Evolutionary conservation across 2,113 vertebrate species (phyloP), one percentile per base, ranked within the genome.

Genomic region (Aphelocoma coerulescens): DNA sequence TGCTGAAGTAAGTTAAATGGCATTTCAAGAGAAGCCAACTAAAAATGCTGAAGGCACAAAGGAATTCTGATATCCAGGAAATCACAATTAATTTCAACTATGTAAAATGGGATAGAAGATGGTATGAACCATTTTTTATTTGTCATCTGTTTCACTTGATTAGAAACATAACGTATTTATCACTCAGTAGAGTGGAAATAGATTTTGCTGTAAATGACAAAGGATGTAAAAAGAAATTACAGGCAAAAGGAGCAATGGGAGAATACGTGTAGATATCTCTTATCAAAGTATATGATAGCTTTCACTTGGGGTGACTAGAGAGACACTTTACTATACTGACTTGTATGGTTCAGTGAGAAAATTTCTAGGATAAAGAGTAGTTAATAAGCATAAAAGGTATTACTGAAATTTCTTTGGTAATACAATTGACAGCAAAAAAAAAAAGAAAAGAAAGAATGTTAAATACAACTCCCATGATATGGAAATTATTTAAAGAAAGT

Each of bases 1-100:
- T 72, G 66, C 61, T 81, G 73, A 96, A 97, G 77, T 84, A 97
- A 97, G 97, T 96, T 95, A 95, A 95, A 74, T 84, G 59, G 76
- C 91, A 81, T 93, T 97, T 97, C 69, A 89, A 86, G 77, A 79
- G 85, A 68, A 96, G 74, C 67, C 63, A 94, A 93, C 73, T 88
- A 92, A 96, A 93, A 95, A 52, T 88, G 90, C 79, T 88, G 75
- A 90, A 88, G 88, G 91, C 95, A 91, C 63, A 95, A 91, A 66
- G 58, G 63, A 90, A 32, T 88, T 96, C 76, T 84, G 93, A 95
- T 97, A 97, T 88, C 93, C 81, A 80, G 79, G 87, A 96, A 92
- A 95, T 89, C 84, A 85, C 79, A 91, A 92, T 94, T 97, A 96
- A 92, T 88, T 96, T 91, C 58, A 88, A 35, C 80, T 59, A 48